Conservation (phyloP, 2,888 invertebrate genomes). For the Leptura quadrifasciata region DNA sequence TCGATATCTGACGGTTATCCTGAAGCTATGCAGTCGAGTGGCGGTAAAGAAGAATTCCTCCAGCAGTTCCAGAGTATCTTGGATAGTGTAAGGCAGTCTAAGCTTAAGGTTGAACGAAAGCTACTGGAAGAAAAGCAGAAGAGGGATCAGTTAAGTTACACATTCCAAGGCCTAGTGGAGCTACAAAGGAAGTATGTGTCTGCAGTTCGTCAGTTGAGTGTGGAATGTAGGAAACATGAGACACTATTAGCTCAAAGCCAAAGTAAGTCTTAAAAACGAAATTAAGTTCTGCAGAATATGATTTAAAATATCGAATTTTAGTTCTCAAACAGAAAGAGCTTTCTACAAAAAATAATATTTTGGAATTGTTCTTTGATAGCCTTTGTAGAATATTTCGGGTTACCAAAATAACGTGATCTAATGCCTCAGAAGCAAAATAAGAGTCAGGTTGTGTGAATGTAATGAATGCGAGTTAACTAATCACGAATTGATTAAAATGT, state of each 20-base stretch:
- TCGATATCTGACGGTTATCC: conserved; percentile 93
- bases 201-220: conserved; percentile 85
- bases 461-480: too few relatives aligned
- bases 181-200: conserved; percentile 86
- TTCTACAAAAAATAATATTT: background rate
- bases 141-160: conserved; percentile 80
- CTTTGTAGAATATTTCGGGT: background rate
- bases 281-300: conserved; percentile 14
- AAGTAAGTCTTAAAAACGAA: conserved; percentile 31
- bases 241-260: conserved; percentile 52
- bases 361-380: background rate
- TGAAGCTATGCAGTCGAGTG: conserved; percentile 87
- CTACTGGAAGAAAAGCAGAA: conserved; percentile 80
- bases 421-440: background rate
- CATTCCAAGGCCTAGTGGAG: conserved; percentile 79
- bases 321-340: conserved; percentile 38
- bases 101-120: conserved; percentile 81
- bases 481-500: too few relatives aligned
- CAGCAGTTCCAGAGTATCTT: conserved; percentile 93
- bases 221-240: conserved; percentile 84
- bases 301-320: conserved; percentile 16
- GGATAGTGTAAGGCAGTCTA: conserved; percentile 91
- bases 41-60: conserved; percentile 91
- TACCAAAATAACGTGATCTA: background rate
- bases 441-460: too few relatives aligned